These are phyloP conservation scores for Cromileptes altivelis DNA, from an alignment of 2,113 vertebrate genomes.

Conservation along the genomic window DNA sequence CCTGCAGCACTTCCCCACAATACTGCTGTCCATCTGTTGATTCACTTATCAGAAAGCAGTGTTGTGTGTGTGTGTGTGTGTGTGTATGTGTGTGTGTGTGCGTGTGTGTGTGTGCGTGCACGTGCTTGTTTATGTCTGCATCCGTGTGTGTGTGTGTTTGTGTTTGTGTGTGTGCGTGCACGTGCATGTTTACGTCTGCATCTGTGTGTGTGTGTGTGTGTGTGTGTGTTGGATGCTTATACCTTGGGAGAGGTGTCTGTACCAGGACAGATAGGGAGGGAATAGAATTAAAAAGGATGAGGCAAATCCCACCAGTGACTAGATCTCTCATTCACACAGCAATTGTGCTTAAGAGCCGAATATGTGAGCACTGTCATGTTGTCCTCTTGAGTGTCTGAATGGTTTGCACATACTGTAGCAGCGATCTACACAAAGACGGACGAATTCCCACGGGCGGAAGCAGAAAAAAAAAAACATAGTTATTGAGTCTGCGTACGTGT, in stretches of 20 bases:
- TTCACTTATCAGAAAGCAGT: constrained; percentile 67
- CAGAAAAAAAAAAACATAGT: background rate
- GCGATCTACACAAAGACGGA: constrained; percentile 2
- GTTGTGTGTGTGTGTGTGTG: constrained; percentile 19
- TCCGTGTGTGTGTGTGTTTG: background rate
- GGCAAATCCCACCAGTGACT: constrained; percentile 60
- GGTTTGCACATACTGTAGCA: background rate
- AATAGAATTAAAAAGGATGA: constrained; percentile 71
- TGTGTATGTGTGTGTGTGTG: constrained; percentile 8
- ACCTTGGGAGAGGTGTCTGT: constrained; percentile 66
- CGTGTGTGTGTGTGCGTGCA: background rate
- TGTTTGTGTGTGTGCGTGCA: constrained; percentile 14
- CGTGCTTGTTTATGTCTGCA: background rate
- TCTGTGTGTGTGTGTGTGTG: background rate
- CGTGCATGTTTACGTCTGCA: background rate
- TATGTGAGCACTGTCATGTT: constrained; percentile 43
- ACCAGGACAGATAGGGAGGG: constrained; percentile 65
- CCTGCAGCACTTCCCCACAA: constrained; percentile 73
- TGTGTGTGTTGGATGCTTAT: constrained; percentile 35
- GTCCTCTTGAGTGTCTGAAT: constrained; percentile 37
- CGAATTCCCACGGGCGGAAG: background rate
- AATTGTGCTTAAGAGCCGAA: constrained; percentile 53
- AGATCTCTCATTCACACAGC: constrained; percentile 58
- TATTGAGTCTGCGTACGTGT: background rate
- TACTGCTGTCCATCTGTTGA: constrained; percentile 79